phyloP scores from a whole-genome alignment of 2,797 vertebrate species.

The Hapalemur alaotrensis region DNA sequence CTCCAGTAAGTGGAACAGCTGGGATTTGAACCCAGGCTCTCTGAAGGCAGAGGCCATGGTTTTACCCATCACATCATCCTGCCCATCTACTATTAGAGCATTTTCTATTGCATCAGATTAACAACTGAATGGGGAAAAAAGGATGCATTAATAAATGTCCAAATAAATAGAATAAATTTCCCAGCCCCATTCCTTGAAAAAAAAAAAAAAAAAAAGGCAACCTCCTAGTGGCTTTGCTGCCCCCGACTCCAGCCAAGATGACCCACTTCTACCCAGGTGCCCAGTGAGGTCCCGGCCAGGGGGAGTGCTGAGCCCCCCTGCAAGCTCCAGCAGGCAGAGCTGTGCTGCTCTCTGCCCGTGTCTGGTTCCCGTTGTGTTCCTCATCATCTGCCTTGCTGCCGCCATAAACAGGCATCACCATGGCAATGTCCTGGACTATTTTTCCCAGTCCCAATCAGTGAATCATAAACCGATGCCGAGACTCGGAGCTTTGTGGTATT shows the following conservation, averaged over 20 bases:
- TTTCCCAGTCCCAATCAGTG: background rate
- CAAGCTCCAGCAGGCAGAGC: background rate
- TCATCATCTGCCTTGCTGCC: background rate
- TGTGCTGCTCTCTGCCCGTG: background rate
- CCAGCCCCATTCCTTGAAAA: background rate
- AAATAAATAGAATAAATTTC: background rate
- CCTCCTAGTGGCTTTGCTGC: background rate
- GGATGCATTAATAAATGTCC: background rate
- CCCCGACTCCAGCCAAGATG: background rate
- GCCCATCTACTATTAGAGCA: background rate
- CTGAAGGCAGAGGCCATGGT: background rate
- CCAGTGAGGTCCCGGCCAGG: background rate
- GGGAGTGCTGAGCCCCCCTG: background rate
- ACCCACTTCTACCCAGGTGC: background rate
- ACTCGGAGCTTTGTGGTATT: conserved; percentile 40
- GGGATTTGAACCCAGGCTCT: background rate
- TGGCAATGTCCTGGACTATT: conserved; percentile 16
- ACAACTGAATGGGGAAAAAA: background rate
- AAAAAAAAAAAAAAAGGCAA: background rate
- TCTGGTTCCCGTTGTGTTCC: background rate
- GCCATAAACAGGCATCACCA: conserved; percentile 43
- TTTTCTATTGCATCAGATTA: background rate
- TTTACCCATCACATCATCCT: background rate
- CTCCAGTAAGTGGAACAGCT: background rate
- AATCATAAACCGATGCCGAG: conserved; percentile 48